Evolutionary conservation across 2,113 vertebrate species (phyloP).

Genomic region (Riparia riparia): DNA sequence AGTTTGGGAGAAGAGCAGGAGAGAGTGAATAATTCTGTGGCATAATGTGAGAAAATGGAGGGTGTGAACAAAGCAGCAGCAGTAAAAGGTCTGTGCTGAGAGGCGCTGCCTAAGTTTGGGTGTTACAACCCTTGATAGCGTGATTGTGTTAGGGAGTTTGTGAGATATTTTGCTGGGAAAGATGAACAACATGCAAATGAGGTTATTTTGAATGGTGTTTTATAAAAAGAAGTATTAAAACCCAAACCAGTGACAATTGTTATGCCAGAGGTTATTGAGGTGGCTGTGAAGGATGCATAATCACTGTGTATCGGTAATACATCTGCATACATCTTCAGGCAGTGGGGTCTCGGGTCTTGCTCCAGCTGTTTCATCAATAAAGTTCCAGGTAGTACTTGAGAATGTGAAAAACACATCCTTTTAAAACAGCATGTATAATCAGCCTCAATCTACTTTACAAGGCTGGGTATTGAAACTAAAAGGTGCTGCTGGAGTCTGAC

Average conservation of each 20-base stretch:
- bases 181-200: neutral
- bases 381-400: neutral
- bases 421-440: neutral
- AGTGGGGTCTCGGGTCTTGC: neutral
- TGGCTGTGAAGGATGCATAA: neutral
- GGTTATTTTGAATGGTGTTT: neutral
- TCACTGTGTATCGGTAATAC: rapidly evolving
- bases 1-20: neutral
- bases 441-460: constrained; percentile 33
- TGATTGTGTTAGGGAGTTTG: neutral
- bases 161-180: neutral
- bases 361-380: neutral
- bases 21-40: neutral
- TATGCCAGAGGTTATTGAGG: neutral
- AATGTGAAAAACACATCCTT: neutral
- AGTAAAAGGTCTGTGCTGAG: neutral
- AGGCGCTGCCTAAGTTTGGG: neutral
- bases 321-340: neutral
- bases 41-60: neutral
- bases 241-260: neutral
- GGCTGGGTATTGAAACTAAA: constrained; percentile 1
- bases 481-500: constrained; percentile 40
- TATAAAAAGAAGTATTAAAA: neutral
- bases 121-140: neutral
- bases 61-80: neutral